These are phyloP conservation scores for Spinibarbus caldwelli DNA, from an alignment of 2,797 vertebrate genomes.

Conservation along the genomic window DNA sequence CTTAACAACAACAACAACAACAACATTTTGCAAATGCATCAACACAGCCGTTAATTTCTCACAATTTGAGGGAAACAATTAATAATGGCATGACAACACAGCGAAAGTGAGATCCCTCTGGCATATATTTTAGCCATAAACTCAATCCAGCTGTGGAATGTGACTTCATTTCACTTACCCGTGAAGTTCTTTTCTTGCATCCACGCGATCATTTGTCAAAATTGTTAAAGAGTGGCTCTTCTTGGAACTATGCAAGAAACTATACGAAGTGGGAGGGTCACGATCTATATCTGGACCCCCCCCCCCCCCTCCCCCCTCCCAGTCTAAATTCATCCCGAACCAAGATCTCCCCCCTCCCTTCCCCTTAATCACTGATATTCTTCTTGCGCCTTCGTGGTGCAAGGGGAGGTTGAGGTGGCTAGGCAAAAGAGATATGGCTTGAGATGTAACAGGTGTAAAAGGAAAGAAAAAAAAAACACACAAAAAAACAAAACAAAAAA, in stretches of 20 bases:
- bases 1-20: constrained; percentile 10
- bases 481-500: neutral
- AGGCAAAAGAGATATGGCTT: constrained; percentile 54
- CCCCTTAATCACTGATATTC: constrained; percentile 68
- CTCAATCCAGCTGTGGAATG: constrained; percentile 39
- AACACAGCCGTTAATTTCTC: neutral
- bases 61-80: neutral
- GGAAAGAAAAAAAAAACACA: neutral
- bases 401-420: constrained; percentile 71
- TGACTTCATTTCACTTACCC: constrained; percentile 71
- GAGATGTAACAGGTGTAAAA: constrained; percentile 70
- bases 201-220: constrained; percentile 61
- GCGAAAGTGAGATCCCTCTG: neutral
- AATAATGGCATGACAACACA: neutral
- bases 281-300: constrained; percentile 85
- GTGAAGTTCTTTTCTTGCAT: constrained; percentile 57
- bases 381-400: constrained; percentile 81
- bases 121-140: constrained; percentile 15
- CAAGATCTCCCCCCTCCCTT: constrained; percentile 52
- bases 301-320: constrained; percentile 68
- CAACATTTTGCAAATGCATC: constrained; percentile 24
- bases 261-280: constrained; percentile 91
- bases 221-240: constrained; percentile 62
- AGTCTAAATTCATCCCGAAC: constrained; percentile 64
- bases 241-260: constrained; percentile 86